phyloP scores from a whole-genome alignment of 1,140 invertebrate species.

The Anadara kagoshimensis region DNA sequence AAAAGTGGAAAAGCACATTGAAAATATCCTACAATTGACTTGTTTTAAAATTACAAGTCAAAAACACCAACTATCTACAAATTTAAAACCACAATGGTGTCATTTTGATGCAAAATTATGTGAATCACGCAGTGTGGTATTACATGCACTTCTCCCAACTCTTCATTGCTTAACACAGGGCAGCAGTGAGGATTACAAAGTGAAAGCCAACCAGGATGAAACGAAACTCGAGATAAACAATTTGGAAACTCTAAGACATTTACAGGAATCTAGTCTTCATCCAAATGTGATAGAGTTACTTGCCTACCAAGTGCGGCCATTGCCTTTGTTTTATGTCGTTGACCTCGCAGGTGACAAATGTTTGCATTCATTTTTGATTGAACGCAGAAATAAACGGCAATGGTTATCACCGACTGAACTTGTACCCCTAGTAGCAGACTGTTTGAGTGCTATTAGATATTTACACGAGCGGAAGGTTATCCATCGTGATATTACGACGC shows the following conservation, averaged over 20 bases:
- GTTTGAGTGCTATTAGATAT: slow-evolving; percentile 21
- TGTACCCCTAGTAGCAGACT: slow-evolving; percentile 13
- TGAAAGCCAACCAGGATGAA: slow-evolving; percentile 1
- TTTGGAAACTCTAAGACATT: slow-evolving; percentile 24
- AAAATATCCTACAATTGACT: not conserved
- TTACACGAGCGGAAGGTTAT: slow-evolving; percentile 25
- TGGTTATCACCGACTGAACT: slow-evolving; percentile 11
- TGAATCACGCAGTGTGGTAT: not conserved
- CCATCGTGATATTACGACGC: slow-evolving; percentile 28
- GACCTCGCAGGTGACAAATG: not conserved
- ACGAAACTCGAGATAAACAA: slow-evolving; percentile 19
- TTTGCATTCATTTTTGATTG: slow-evolving; percentile 11
- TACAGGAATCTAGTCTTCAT: slow-evolving; percentile 8
- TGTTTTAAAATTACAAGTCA: slow-evolving; percentile 9
- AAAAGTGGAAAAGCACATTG: slow-evolving; percentile 10
- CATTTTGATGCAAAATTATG: slow-evolving; percentile 1
- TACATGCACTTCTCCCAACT: slow-evolving; percentile 26
- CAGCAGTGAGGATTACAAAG: slow-evolving; percentile 18
- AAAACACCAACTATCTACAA: not conserved
- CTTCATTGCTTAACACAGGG: slow-evolving; percentile 26
- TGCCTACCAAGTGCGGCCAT: slow-evolving; percentile 25
- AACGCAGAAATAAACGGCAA: not conserved
- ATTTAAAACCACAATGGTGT: slow-evolving; percentile 16
- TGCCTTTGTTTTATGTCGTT: slow-evolving; percentile 32
- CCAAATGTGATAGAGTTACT: slow-evolving; percentile 18